Conservation (phyloP, 2,113 vertebrate genomes). For the Nyctibius bracteatus region DNA sequence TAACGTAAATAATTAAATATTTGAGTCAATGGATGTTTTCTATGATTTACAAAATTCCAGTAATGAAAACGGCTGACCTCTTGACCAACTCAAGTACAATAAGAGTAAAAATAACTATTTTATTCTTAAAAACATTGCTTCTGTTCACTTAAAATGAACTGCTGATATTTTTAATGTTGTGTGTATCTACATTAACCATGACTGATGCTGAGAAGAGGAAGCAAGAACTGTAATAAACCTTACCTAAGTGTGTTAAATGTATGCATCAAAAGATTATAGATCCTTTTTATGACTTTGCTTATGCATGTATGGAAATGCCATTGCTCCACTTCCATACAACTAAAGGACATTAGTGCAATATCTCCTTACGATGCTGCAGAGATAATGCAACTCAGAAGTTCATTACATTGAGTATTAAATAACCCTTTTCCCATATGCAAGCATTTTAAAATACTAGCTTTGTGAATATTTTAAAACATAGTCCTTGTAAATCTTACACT, state of each 20-base stretch:
- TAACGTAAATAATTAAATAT: not conserved
- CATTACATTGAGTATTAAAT: not conserved
- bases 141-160: not conserved
- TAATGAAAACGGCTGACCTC: not conserved
- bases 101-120: not conserved
- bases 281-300: not conserved
- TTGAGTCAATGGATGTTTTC: not conserved
- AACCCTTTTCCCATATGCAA: not conserved
- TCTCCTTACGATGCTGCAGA: not conserved
- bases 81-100: not conserved
- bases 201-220: not conserved
- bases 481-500: not conserved
- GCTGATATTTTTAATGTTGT: not conserved
- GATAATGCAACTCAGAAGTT: not conserved
- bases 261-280: not conserved
- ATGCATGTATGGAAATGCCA: not conserved
- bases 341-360: not conserved
- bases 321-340: not conserved
- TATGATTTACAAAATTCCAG: not conserved
- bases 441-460: not conserved
- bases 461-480: constrained; percentile 16
- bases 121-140: not conserved
- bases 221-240: not conserved
- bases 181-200: not conserved
- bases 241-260: not conserved